These are phyloP conservation scores for Thunnus maccoyii DNA, from an alignment of 2,113 vertebrate genomes.

Conservation along the genomic window DNA sequence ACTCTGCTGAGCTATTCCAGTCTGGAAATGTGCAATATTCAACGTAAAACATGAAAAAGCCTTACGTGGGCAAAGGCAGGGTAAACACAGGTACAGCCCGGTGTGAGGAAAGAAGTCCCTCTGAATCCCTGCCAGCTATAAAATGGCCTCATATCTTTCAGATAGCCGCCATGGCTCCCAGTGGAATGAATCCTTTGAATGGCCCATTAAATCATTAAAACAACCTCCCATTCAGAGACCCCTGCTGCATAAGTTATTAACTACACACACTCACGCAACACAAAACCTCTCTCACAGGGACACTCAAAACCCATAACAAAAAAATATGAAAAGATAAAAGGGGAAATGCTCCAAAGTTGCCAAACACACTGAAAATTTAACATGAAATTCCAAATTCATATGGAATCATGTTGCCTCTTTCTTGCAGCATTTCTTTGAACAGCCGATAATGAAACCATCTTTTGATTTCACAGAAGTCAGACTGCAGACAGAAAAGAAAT, in stretches of 20 bases:
- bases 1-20: background rate
- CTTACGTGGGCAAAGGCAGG: background rate
- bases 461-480: slow-evolving; percentile 11
- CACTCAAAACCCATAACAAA: slow-evolving; percentile 33
- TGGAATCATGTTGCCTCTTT: slow-evolving; percentile 33
- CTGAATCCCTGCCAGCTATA: slow-evolving; percentile 40
- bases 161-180: slow-evolving; percentile 42
- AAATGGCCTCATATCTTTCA: slow-evolving; percentile 60
- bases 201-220: slow-evolving; percentile 76
- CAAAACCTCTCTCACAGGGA: slow-evolving; percentile 38
- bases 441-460: slow-evolving; percentile 12
- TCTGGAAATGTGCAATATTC: slow-evolving; percentile 20
- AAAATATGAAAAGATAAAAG: slow-evolving; percentile 32
- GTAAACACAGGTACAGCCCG: slow-evolving; percentile 32
- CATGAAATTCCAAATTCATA: slow-evolving; percentile 23
- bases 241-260: slow-evolving; percentile 65
- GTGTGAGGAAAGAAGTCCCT: slow-evolving; percentile 19
- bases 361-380: slow-evolving; percentile 36
- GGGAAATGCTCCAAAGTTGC: background rate
- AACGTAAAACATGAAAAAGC: background rate
- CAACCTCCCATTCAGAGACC: slow-evolving; percentile 62
- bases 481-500: slow-evolving; percentile 7
- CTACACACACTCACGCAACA: slow-evolving; percentile 42
- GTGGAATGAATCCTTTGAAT: slow-evolving; percentile 66
- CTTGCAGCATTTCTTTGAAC: slow-evolving; percentile 43